A percentile compares a stretch with the other conserved stretches of the same genome.
Evolutionary conservation across 2,113 vertebrate species (phyloP).

Genomic region (Macrotus californicus): DNA sequence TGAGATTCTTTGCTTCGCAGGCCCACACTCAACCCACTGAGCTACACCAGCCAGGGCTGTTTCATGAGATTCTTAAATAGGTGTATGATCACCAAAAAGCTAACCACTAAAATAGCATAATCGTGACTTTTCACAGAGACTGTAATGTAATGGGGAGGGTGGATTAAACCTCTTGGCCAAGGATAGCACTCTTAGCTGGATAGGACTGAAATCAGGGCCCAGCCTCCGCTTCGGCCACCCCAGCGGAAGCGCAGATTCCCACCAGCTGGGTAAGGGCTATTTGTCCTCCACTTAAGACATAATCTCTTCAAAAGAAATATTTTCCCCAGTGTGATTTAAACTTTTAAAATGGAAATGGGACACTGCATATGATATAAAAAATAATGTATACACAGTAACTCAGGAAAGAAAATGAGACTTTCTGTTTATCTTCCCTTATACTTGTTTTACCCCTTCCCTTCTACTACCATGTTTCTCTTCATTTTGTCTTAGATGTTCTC

Average conservation of each 20-base stretch:
- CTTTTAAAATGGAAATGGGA: neutral
- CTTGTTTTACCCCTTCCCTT: neutral
- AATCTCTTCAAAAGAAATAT: neutral
- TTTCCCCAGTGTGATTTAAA: neutral
- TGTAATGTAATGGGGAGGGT: neutral
- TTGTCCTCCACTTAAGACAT: neutral
- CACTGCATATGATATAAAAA: neutral
- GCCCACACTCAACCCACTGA: no score
- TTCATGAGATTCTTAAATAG: neutral
- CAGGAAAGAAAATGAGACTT: neutral
- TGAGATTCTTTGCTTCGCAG: neutral
- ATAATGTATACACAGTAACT: neutral
- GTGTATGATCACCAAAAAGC: neutral
- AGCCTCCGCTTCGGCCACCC: neutral
- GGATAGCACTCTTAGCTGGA: neutral
- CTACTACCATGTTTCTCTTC: neutral
- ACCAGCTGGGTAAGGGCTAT: neutral
- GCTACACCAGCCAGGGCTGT: neutral
- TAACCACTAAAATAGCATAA: neutral
- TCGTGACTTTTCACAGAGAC: neutral
- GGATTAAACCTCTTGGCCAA: neutral
- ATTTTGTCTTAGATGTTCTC: conserved; percentile 1
- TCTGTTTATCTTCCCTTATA: neutral
- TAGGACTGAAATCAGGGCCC: neutral
- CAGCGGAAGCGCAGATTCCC: neutral